Conservation (phyloP, 2,888 invertebrate species). For the Hyalella azteca region DNA sequence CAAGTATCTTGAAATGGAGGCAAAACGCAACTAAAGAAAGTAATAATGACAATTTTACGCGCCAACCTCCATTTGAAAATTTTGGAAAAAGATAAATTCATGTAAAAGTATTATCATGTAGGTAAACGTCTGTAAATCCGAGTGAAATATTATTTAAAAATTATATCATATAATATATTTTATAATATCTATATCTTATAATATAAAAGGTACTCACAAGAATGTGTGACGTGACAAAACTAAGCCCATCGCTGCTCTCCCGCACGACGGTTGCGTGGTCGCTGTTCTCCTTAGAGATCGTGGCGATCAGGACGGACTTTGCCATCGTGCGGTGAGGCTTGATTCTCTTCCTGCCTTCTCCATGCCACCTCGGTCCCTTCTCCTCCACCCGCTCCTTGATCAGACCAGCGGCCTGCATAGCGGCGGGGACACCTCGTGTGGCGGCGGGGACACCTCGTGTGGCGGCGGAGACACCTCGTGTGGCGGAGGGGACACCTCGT, state of each 20-base stretch:
- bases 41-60: no score
- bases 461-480: no score
- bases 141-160: no score
- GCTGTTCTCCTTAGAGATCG: constrained; percentile 53
- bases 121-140: no score
- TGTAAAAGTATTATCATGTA: no score
- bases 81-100: no score
- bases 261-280: constrained; percentile 49
- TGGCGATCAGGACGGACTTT: constrained; percentile 52
- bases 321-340: constrained; percentile 53
- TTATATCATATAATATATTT: background rate
- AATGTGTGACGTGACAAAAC: constrained; percentile 48
- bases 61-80: no score
- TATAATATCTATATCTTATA: background rate
- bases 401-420: constrained; percentile 55
- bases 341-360: constrained; percentile 32
- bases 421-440: no score
- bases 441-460: no score
- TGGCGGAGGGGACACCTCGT: no score
- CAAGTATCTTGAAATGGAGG: no score
- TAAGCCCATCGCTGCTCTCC: constrained; percentile 46
- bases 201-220: constrained; percentile 42
- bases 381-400: constrained; percentile 44
- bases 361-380: background rate
- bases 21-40: no score